Evolutionary conservation across 2,797 vertebrate genomes (phyloP).

Genomic region (Artibeus lituratus): DNA sequence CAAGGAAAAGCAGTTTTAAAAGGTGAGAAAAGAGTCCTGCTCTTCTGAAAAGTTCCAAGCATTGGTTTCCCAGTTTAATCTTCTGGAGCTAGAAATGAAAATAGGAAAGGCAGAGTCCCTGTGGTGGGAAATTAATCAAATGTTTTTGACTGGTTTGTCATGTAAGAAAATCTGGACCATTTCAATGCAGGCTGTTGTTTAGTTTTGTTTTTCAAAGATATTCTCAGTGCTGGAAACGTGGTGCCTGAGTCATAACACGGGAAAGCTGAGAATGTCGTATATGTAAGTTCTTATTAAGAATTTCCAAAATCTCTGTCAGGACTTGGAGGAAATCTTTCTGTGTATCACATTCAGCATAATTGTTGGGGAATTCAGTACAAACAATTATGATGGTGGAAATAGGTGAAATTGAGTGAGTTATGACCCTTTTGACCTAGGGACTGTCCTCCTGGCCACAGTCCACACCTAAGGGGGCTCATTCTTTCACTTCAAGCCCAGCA

Average conservation of each 20-base stretch:
- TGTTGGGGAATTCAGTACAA: background rate
- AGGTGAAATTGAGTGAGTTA: background rate
- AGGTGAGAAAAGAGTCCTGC: constrained; percentile 86
- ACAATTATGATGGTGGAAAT: background rate
- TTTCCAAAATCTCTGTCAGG: background rate
- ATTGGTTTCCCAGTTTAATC: constrained; percentile 29
- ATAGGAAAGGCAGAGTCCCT: background rate
- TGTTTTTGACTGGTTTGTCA: background rate
- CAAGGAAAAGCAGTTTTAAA: constrained; percentile 88
- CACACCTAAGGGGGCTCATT: fast-evolving
- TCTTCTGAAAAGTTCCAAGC: constrained; percentile 63
- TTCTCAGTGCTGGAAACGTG: background rate
- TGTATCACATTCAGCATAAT: background rate
- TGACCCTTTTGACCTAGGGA: background rate
- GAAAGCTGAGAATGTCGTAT: background rate
- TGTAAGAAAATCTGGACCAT: background rate
- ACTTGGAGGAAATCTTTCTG: background rate
- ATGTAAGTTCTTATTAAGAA: background rate
- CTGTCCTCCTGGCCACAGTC: background rate
- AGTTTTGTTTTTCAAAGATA: background rate
- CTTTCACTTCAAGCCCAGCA: background rate
- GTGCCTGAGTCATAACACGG: background rate
- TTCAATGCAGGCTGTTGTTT: background rate
- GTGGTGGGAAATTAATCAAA: background rate
- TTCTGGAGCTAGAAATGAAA: constrained; percentile 16